A percentile compares a stretch with the other conserved stretches of the same genome.
These are phyloP conservation scores for Macropus fuliginosus DNA, from an alignment of 2,797 vertebrate species.

Conservation along the genomic window DNA sequence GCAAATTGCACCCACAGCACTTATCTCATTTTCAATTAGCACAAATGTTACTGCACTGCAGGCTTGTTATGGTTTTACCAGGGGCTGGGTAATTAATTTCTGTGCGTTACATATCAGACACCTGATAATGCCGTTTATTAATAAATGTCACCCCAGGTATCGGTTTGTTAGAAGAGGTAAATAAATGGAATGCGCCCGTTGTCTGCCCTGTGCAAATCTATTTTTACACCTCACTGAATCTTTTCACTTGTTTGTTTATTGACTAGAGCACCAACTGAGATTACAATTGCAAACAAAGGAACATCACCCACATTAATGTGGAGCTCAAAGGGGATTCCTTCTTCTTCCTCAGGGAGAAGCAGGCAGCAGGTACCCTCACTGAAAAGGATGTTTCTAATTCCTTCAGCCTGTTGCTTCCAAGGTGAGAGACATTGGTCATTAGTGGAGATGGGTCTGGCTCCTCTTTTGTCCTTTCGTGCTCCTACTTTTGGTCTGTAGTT, in stretches of 20 bases:
- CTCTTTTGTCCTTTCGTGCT: fast-evolving
- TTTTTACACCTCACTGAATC: slow-evolving; percentile 87
- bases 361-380: background rate
- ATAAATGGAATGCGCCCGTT: slow-evolving; percentile 87
- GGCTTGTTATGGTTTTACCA: slow-evolving; percentile 90
- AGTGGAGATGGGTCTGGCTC: background rate
- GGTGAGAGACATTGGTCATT: fast-evolving
- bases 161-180: slow-evolving; percentile 87
- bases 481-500: fast-evolving
- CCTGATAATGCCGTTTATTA: slow-evolving; percentile 90
- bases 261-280: slow-evolving; percentile 79
- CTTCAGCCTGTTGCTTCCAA: background rate
- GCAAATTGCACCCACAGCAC: slow-evolving; percentile 92
- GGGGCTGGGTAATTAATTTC: slow-evolving; percentile 92
- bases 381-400: background rate
- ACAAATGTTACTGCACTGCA: slow-evolving; percentile 87
- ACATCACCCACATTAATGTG: slow-evolving; percentile 60
- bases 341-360: background rate
- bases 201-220: slow-evolving; percentile 87
- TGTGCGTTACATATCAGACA: slow-evolving; percentile 88
- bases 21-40: slow-evolving; percentile 93
- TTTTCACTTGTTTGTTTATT: slow-evolving; percentile 85
- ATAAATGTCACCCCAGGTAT: slow-evolving; percentile 90
- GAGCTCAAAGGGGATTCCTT: slow-evolving; percentile 45
- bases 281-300: slow-evolving; percentile 84